These are phyloP conservation scores for Tholera decimalis DNA, from an alignment of 2,888 invertebrate species.

Conservation along the genomic window DNA sequence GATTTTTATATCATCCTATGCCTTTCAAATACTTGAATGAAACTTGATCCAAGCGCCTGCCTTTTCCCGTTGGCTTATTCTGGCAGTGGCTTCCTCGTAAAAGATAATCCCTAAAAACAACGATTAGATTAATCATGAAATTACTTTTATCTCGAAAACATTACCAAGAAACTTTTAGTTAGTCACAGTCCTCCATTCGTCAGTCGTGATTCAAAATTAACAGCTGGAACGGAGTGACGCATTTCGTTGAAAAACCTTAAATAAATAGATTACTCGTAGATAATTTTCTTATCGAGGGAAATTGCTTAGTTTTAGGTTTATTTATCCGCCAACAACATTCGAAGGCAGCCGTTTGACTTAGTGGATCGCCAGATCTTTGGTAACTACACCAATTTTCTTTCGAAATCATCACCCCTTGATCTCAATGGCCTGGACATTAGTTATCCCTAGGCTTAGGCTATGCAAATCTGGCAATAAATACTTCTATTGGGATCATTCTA, in stretches of 20 bases:
- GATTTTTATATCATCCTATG: no score
- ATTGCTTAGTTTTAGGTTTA: slow-evolving; percentile 12
- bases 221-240: slow-evolving; percentile 49
- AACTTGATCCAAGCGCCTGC: neutral
- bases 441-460: neutral
- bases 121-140: slow-evolving; percentile 38
- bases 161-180: slow-evolving; percentile 56
- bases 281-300: slow-evolving; percentile 15
- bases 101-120: slow-evolving; percentile 9
- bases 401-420: no score
- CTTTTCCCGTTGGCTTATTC: neutral
- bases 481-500: no score
- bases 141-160: slow-evolving; percentile 49
- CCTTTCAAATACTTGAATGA: neutral
- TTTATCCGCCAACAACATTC: neutral
- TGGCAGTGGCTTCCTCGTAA: slow-evolving; percentile 12
- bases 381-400: neutral
- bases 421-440: neutral
- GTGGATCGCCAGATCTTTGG: neutral
- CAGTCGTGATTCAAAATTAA: slow-evolving; percentile 57
- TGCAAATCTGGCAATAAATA: neutral
- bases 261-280: slow-evolving; percentile 31
- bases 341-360: neutral
- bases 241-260: slow-evolving; percentile 36
- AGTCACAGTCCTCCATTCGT: slow-evolving; percentile 49